Conservation (phyloP, 2,797 vertebrate genomes). For the Phataginus tricuspis region DNA sequence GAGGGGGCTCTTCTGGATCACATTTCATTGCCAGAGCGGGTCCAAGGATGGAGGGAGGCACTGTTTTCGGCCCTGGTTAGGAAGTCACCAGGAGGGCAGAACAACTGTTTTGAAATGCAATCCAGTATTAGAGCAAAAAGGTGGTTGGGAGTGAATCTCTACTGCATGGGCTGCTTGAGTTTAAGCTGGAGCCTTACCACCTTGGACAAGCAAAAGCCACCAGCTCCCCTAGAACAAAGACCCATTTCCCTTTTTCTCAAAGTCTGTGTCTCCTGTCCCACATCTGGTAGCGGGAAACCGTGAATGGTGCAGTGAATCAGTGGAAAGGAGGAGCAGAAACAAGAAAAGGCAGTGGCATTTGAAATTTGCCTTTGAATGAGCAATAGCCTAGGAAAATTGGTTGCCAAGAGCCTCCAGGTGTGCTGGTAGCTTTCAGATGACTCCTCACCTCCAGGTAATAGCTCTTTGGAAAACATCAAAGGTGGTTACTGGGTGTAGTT, state of each 20-base stretch:
- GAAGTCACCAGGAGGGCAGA: neutral
- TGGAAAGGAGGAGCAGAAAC: neutral
- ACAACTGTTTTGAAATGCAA: slow-evolving; percentile 70
- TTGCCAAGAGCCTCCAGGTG: slow-evolving; percentile 49
- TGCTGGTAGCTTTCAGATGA: neutral
- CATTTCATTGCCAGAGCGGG: neutral
- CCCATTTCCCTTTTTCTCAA: neutral
- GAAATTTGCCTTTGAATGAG: neutral
- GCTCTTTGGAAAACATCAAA: neutral
- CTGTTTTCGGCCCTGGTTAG: neutral
- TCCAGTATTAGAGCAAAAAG: slow-evolving; percentile 17
- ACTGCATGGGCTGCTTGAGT: neutral
- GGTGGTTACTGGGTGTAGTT: neutral
- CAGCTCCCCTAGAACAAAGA: neutral
- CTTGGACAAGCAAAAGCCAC: neutral
- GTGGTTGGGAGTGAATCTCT: slow-evolving; percentile 31
- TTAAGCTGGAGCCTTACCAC: neutral
- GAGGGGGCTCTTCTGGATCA: neutral
- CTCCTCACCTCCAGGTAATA: neutral
- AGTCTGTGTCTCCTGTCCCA: neutral
- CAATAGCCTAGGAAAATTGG: slow-evolving; percentile 37
- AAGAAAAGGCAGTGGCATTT: neutral
- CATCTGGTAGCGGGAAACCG: neutral
- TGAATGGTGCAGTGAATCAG: neutral
- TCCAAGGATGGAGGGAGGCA: neutral